Percentiles rank a stretch among this genome's conserved stretches.
These are phyloP conservation scores for Sardinella longiceps DNA, from an alignment of 2,797 vertebrate species.

Conservation along the genomic window DNA sequence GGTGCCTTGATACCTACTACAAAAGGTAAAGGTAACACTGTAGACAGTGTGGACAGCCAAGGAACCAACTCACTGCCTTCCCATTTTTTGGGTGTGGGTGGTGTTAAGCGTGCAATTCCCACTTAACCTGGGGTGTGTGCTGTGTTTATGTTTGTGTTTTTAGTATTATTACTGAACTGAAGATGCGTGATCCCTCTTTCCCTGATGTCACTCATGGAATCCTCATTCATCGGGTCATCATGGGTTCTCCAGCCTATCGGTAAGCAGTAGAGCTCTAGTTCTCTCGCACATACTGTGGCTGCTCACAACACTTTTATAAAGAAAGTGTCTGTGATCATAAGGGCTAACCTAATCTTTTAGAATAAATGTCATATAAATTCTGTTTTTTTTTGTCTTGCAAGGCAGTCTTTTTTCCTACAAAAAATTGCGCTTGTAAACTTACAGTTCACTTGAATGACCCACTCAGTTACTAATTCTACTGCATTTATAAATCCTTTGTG, in stretches of 20 bases:
- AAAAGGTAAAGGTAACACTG: too few relatives aligned
- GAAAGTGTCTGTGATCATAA: neutral
- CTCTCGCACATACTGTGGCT: neutral
- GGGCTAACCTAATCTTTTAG: neutral
- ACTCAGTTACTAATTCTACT: too few relatives aligned
- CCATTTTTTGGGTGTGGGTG: neutral
- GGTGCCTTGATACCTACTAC: too few relatives aligned
- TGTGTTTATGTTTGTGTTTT: neutral
- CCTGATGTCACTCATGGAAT: conserved; percentile 87
- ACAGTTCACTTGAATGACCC: neutral
- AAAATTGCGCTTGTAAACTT: neutral
- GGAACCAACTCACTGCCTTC: too few relatives aligned
- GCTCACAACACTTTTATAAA: neutral
- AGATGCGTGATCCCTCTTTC: conserved; percentile 85
- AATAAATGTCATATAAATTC: too few relatives aligned
- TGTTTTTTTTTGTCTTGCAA: too few relatives aligned
- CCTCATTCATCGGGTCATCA: conserved; percentile 90
- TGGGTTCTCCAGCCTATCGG: conserved; percentile 89
- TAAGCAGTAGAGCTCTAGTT: conserved; percentile 52
- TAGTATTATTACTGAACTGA: conserved; percentile 90
- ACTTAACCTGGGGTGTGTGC: neutral
- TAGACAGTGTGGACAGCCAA: too few relatives aligned
- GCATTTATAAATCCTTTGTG: neutral
- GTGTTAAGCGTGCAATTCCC: neutral
- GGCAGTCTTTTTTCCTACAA: neutral